Conservation (phyloP, 2,113 vertebrate genomes). For the Formicarius rufipectus region DNA sequence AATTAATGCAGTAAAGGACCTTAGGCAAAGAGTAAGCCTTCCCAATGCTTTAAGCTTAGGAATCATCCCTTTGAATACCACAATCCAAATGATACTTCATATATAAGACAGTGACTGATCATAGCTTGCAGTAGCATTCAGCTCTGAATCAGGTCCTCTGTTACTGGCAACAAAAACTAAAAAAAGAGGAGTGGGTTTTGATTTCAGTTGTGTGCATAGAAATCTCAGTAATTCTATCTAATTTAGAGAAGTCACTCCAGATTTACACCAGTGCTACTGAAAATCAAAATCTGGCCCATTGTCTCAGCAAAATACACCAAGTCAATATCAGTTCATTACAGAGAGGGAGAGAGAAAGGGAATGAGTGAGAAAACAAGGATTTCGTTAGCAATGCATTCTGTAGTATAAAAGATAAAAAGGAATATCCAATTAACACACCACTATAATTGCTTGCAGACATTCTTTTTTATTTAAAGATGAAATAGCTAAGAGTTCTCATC, state of each 20-base stretch:
- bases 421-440: conserved; percentile 92
- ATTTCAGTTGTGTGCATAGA: neutral
- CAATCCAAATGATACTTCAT: neutral
- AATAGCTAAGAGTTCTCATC: conserved; percentile 87
- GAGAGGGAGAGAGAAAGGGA: conserved; percentile 69
- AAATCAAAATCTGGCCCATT: conserved; percentile 74
- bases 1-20: neutral
- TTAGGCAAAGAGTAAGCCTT: neutral
- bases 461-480: conserved; percentile 93
- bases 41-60: neutral
- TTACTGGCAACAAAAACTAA: neutral
- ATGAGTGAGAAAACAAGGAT: conserved; percentile 79
- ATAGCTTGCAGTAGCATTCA: neutral
- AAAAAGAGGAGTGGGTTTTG: neutral
- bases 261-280: conserved; percentile 61
- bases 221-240: conserved; percentile 41
- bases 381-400: conserved; percentile 82
- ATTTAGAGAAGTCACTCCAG: conserved; percentile 59
- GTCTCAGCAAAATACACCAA: conserved; percentile 66
- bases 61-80: neutral
- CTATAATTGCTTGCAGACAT: conserved; percentile 90
- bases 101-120: neutral
- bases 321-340: conserved; percentile 70
- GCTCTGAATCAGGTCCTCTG: neutral
- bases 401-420: conserved; percentile 89